phyloP scores from a whole-genome alignment of 2,888 invertebrate species.

The Serrognathus titanus region DNA sequence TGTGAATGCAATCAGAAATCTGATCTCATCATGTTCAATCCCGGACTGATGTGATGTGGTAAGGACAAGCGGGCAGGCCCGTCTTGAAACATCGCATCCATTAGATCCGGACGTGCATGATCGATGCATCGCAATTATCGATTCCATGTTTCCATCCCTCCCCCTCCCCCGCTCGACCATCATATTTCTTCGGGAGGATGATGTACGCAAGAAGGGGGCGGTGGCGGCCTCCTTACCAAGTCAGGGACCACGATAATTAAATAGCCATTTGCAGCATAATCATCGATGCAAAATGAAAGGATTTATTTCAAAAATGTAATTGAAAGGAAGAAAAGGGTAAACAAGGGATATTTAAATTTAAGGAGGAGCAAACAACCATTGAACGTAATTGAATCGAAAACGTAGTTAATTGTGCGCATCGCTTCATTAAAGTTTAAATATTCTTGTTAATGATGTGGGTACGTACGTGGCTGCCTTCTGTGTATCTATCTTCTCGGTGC shows the following conservation, averaged over 20 bases:
- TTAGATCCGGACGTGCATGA: slow-evolving; percentile 24
- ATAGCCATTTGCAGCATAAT: slow-evolving; percentile 7
- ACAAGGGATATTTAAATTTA: no score
- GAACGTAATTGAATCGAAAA: no score
- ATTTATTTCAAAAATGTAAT: no score
- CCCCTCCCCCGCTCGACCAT: neutral
- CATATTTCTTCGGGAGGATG: neutral
- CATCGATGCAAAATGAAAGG: neutral
- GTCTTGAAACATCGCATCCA: slow-evolving; percentile 24
- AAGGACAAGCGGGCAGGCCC: slow-evolving; percentile 20
- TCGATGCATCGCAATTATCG: slow-evolving; percentile 19
- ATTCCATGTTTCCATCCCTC: neutral
- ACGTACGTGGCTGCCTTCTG: no score
- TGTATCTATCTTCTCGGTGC: no score
- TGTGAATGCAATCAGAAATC: slow-evolving; percentile 42
- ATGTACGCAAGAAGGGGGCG: neutral
- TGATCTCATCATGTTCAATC: slow-evolving; percentile 30
- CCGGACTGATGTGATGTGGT: slow-evolving; percentile 23
- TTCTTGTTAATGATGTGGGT: no score
- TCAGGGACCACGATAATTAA: neutral
- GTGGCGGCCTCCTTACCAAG: neutral
- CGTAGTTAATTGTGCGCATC: no score
- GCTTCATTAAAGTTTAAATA: no score
- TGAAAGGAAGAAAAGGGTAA: no score
- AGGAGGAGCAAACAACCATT: no score